Evolutionary conservation across 2,888 invertebrate species (phyloP), one percentile per base, ranked within the genome.

Genomic region (Ormyrus pomaceus): DNA sequence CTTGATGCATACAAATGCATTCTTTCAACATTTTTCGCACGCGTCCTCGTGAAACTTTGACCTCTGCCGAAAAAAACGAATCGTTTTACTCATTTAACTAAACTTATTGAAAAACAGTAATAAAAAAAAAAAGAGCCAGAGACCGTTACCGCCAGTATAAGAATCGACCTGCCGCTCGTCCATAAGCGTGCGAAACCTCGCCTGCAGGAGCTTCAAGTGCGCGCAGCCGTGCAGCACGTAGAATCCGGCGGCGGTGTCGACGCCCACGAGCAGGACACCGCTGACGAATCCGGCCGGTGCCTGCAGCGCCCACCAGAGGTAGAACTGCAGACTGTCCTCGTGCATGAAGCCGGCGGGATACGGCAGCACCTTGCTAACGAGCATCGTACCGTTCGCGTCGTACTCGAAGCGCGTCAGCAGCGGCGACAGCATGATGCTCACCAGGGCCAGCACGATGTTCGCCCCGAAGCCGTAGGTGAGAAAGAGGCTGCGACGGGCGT

Each of bases 401-500:
- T 79, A 34, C 45, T 68, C 61, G 68, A 62, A 71, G n/a, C 46
- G 58, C 66, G 56, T 61, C 45, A 80, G 58, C 6, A 78, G n/a
- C 11, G 79, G 77, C 2, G 73, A 62, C 8, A 80, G 9, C 46
- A 84, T 55, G 2, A 84, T n/a, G 10, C 80, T 77, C 11, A 82
- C 75, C 1, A 84, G 13, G 2, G 73, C 77, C 50, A 83, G 84
- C 13, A 83, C 77, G 6, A 84, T 79, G 1, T 84, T 84, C 7
- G 81, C 73, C 3, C 69, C 70, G 46, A 84, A 85, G 51, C 82
- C 81, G 51, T 83, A 82, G 2, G 85, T 84, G 45, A 87, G 59
- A 6, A 56, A 48, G 1, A 56, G 34, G 1, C 56, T 46, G n/a
- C 56, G 56, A 7, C 56, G 45, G 2, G 48, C 55, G 56, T 69